These are phyloP conservation scores for Pegoplata infirma DNA, from an alignment of 2,888 invertebrate genomes.

Conservation along the genomic window DNA sequence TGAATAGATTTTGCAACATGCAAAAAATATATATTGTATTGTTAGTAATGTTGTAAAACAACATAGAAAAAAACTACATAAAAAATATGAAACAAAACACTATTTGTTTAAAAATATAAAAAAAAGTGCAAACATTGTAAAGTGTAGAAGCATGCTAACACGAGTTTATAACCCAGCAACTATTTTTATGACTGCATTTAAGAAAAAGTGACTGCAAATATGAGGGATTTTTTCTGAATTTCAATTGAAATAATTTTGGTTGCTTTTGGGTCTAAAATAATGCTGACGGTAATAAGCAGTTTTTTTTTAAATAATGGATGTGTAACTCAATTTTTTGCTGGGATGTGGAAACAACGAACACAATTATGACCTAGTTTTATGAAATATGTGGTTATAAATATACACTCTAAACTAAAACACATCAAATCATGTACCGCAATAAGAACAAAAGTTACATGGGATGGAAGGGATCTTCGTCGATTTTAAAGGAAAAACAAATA, in stretches of 20 bases:
- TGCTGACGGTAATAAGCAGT: no score
- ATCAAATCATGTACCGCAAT: neutral
- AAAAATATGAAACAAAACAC: conserved; percentile 1
- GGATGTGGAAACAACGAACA: no score
- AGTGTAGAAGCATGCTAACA: conserved; percentile 29
- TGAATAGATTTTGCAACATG: neutral
- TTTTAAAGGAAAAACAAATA: neutral
- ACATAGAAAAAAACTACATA: neutral
- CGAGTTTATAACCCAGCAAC: no score
- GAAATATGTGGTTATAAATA: conserved; percentile 13
- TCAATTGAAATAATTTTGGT: no score
- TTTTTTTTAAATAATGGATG: no score
- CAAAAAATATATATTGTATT: neutral
- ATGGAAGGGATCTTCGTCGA: neutral
- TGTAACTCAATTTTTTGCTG: no score
- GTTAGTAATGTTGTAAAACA: neutral
- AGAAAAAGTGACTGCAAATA: no score
- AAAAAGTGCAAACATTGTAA: conserved; percentile 35
- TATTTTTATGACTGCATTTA: no score
- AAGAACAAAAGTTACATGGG: neutral
- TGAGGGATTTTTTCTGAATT: no score
- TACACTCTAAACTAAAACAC: neutral
- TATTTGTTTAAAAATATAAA: neutral
- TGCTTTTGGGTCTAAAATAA: no score
- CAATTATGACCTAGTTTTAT: conserved; percentile 29